These are phyloP conservation scores for Sminthurinus aureus DNA, from an alignment of 2,888 invertebrate species.

Conservation along the genomic window DNA sequence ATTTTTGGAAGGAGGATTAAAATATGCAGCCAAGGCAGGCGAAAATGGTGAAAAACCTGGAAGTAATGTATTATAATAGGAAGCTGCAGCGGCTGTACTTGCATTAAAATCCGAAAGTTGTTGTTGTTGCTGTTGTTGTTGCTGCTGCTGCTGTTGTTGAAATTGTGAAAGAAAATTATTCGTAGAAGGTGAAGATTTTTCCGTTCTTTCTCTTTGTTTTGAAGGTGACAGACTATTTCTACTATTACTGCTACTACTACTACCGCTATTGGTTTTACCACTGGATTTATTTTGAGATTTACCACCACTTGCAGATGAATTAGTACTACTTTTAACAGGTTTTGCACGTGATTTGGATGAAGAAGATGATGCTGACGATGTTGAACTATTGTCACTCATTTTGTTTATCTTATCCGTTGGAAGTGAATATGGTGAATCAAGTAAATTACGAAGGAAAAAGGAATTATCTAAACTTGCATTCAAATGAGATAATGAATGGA, in stretches of 20 bases:
- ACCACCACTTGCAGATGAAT: neutral
- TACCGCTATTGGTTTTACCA: neutral
- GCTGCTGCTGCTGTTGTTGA: neutral
- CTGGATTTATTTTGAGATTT: neutral
- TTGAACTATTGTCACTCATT: neutral
- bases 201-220: neutral
- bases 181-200: neutral
- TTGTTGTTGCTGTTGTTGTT: neutral
- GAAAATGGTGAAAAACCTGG: neutral
- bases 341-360: neutral
- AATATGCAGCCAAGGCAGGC: neutral
- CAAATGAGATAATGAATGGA: neutral
- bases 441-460: constrained; percentile 15
- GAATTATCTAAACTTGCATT: neutral
- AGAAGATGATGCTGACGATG: neutral
- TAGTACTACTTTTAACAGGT: neutral
- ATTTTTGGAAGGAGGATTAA: neutral
- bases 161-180: constrained; percentile 7
- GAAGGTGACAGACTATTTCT: neutral
- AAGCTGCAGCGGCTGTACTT: neutral
- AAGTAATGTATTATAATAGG: neutral
- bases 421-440: neutral
- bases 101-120: neutral
- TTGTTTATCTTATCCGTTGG: neutral
- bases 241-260: neutral